phyloP scores from a whole-genome alignment of 35 echinoderm and acorn worm genomes.

The Apostichopus parvimensis region DNA sequence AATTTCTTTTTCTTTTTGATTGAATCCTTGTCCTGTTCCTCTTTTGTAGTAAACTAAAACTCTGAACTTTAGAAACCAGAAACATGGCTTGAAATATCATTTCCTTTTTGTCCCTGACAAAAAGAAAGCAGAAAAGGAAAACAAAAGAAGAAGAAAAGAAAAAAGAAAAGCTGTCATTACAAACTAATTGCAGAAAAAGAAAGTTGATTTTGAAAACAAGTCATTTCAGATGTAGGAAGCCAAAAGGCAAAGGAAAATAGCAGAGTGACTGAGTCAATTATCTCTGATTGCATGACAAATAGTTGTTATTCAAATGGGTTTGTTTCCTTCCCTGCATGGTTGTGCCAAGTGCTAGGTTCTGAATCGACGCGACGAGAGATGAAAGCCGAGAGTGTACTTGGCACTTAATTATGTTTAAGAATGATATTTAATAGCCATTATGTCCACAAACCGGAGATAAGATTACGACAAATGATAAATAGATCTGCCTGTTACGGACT shows the following conservation, averaged over 20 bases:
- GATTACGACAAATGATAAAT: not conserved
- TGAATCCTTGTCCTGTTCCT: not conserved
- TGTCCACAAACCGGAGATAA: slow-evolving; percentile 25
- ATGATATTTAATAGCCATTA: slow-evolving; percentile 40
- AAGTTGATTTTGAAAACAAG: slow-evolving; percentile 3
- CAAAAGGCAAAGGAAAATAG: not conserved
- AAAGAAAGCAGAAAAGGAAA: not conserved
- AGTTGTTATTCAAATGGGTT: not conserved
- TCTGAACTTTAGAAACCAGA: not conserved
- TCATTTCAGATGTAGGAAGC: not conserved
- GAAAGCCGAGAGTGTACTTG: slow-evolving; percentile 15
- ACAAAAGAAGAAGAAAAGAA: not conserved
- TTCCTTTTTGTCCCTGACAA: not conserved
- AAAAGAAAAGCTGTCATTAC: no score
- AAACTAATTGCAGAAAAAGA: not conserved
- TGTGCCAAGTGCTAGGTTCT: slow-evolving; percentile 9
- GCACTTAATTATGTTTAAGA: slow-evolving; percentile 47
- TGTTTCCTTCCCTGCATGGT: not conserved
- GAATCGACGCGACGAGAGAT: not conserved
- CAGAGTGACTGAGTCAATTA: not conserved
- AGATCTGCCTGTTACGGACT: slow-evolving; percentile 12
- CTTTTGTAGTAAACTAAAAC: not conserved
- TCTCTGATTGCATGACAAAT: not conserved
- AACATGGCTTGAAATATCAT: not conserved
- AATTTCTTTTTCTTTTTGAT: not conserved